Conservation (phyloP, 92 coral and sea anemone species). For the Heteractis magnifica region DNA sequence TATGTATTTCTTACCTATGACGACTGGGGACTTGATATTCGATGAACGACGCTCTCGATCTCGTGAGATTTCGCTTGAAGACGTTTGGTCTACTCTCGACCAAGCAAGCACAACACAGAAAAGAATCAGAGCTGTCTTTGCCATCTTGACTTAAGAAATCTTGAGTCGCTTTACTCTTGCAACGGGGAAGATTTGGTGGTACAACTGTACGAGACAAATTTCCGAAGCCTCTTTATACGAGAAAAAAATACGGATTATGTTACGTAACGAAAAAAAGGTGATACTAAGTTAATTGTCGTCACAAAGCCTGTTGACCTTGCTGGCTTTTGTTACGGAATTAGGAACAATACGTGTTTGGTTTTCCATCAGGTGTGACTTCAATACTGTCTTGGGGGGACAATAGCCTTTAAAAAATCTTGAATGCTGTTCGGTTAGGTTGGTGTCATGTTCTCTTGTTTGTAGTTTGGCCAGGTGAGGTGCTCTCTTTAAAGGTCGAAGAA, state of each 20-base stretch:
- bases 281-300: neutral
- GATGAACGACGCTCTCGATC: neutral
- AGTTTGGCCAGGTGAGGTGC: no score
- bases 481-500: no score
- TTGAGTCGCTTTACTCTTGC: neutral
- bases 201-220: neutral
- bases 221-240: neutral
- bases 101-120: neutral
- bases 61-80: neutral
- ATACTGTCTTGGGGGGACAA: neutral
- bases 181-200: neutral
- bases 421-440: no score
- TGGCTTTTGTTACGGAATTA: neutral
- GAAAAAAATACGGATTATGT: neutral
- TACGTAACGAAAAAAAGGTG: neutral
- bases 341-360: neutral
- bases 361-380: neutral
- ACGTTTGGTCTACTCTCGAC: neutral
- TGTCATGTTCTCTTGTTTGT: no score
- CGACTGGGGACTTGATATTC: slow-evolving; percentile 14
- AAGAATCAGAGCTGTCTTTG: neutral
- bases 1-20: neutral
- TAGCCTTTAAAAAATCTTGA: neutral
- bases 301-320: neutral
- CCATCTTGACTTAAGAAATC: neutral